phyloP scores from a whole-genome alignment of 1,140 invertebrate genomes.

The Cardiocondyla obscurior region DNA sequence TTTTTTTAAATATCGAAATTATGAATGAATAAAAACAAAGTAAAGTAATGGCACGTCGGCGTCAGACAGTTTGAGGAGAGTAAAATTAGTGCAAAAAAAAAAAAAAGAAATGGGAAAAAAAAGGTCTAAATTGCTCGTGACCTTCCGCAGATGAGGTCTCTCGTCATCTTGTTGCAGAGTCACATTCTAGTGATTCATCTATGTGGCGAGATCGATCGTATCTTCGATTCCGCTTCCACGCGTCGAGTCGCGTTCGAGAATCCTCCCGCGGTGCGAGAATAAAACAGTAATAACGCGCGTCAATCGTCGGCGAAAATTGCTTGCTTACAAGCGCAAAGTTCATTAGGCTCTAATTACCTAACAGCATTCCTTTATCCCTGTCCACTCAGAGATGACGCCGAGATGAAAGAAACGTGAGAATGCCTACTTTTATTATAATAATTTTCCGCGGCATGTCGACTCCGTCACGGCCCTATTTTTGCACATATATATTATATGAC shows the following conservation, averaged over 20 bases:
- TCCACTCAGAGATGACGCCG: neutral
- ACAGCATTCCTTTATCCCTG: neutral
- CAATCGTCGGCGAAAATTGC: conserved; percentile 57
- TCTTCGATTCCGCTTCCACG: conserved; percentile 48
- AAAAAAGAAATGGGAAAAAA: conserved; percentile 65
- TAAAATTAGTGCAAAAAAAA: conserved; percentile 49
- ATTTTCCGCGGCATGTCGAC: neutral
- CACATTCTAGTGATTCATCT: conserved; percentile 72
- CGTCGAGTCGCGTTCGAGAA: conserved; percentile 38
- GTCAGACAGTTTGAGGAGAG: neutral
- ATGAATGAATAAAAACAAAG: neutral
- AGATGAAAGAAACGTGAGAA: neutral
- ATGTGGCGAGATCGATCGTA: conserved; percentile 61
- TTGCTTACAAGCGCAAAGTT: conserved; percentile 38
- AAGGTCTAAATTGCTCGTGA: conserved; percentile 64
- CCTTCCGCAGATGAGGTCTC: conserved; percentile 64
- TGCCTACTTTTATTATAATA: neutral
- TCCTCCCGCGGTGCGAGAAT: conserved; percentile 46
- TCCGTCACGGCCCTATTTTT: no score
- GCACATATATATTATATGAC: neutral
- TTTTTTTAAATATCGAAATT: neutral
- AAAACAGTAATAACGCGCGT: conserved; percentile 42
- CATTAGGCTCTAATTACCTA: conserved; percentile 37
- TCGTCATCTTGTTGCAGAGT: conserved; percentile 72
- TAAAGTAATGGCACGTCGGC: no score